Evolutionary conservation across 2,113 vertebrate genomes (phyloP).

Genomic region (Sturnus vulgaris): DNA sequence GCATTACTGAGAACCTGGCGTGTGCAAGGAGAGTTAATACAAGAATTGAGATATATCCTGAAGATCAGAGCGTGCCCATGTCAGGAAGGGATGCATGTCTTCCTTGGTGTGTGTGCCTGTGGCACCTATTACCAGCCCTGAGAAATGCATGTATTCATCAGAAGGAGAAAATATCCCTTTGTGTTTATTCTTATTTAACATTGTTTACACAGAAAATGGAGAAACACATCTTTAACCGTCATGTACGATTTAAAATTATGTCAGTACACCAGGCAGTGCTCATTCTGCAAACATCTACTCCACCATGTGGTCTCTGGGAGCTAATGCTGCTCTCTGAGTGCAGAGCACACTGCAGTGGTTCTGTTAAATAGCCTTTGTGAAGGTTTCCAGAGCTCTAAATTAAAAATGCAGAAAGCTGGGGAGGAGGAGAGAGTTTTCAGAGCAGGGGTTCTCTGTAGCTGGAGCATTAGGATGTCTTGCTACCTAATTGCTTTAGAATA

Average conservation of each 20-base stretch:
- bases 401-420: conserved; percentile 12
- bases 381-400: conserved; percentile 30
- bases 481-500: conserved; percentile 39
- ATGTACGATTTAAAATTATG: conserved; percentile 44
- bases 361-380: conserved; percentile 45
- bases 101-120: neutral
- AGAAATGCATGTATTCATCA: conserved; percentile 27
- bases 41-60: conserved; percentile 17
- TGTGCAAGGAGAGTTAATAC: neutral
- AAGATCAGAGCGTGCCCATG: neutral
- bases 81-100: neutral
- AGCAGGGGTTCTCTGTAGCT: neutral
- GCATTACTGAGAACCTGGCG: neutral
- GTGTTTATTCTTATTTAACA: conserved; percentile 67
- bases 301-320: conserved; percentile 64
- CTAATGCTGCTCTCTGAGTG: conserved; percentile 45
- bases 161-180: conserved; percentile 46
- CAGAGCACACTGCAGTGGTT: conserved; percentile 10
- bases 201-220: conserved; percentile 69
- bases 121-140: neutral
- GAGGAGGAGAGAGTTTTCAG: neutral
- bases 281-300: conserved; percentile 67
- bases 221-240: conserved; percentile 60
- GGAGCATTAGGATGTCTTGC: neutral
- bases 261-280: neutral